Conservation (phyloP, 1,140 invertebrate genomes). For the Luehdorfia chinensis region DNA sequence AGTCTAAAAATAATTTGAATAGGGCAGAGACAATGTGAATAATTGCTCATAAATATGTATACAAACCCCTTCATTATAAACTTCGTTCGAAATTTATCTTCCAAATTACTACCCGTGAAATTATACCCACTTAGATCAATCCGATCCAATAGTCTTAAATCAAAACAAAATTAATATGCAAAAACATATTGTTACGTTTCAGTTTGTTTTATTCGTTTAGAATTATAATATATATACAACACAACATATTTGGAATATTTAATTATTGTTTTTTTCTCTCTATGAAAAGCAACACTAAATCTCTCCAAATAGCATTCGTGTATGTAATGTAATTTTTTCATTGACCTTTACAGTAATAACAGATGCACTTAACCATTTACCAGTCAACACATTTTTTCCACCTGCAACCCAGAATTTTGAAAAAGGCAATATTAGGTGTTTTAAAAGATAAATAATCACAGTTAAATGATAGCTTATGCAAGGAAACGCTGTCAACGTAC, state of each 20-base stretch:
- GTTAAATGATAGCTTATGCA: slow-evolving; percentile 7
- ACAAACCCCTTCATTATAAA: slow-evolving; percentile 46
- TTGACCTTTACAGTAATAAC: too few relatives aligned
- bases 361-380: too few relatives aligned
- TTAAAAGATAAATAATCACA: too few relatives aligned
- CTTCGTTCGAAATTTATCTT: slow-evolving; percentile 46
- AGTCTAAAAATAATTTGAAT: slow-evolving; percentile 6
- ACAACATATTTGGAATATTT: too few relatives aligned
- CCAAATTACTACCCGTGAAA: slow-evolving; percentile 48
- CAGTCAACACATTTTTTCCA: too few relatives aligned
- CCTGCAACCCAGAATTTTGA: too few relatives aligned
- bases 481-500: slow-evolving; percentile 8
- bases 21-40: slow-evolving; percentile 26
- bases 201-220: slow-evolving; percentile 6
- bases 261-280: too few relatives aligned
- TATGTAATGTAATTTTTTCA: too few relatives aligned
- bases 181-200: not conserved
- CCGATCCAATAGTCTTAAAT: slow-evolving; percentile 33
- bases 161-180: slow-evolving; percentile 29
- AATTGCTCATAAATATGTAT: slow-evolving; percentile 46
- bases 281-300: too few relatives aligned
- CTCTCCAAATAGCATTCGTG: too few relatives aligned
- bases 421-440: too few relatives aligned
- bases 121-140: slow-evolving; percentile 50
- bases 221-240: too few relatives aligned